Conservation (phyloP, 2,113 vertebrate genomes). For the Nestor notabilis region DNA sequence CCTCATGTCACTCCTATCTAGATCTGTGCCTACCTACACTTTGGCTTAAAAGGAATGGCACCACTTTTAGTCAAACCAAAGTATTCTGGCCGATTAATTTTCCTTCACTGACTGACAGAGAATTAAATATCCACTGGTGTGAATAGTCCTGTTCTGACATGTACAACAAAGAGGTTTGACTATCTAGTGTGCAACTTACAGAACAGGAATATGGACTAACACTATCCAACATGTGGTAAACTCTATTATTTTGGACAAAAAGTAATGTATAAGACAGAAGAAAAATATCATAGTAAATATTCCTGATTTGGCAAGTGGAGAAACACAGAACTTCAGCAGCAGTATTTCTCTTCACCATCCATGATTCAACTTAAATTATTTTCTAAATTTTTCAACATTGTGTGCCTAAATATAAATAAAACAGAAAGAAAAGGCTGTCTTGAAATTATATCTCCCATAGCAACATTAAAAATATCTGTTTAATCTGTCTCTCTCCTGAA, state of each 20-base stretch:
- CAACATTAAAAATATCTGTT: not conserved
- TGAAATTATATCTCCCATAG: not conserved
- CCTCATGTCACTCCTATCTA: not conserved
- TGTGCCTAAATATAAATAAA: not conserved
- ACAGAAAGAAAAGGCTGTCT: not conserved
- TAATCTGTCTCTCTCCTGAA: not conserved
- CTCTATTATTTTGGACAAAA: not conserved
- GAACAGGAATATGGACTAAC: not conserved
- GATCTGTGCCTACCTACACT: not conserved
- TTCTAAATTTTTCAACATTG: not conserved
- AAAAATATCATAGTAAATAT: not conserved
- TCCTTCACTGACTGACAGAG: not conserved
- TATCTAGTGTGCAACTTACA: not conserved
- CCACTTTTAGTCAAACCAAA: not conserved
- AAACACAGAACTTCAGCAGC: not conserved
- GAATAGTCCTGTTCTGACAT: not conserved
- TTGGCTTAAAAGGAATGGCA: not conserved
- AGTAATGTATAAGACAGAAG: not conserved
- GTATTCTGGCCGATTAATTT: not conserved
- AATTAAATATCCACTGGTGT: not conserved
- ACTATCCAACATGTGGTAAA: not conserved
- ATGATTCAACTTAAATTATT: not conserved
- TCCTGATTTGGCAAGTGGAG: not conserved
- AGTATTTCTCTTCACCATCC: not conserved
- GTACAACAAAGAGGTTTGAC: not conserved